phyloP scores from a whole-genome alignment of 2,113 vertebrate genomes.

The Barbus barbus region DNA sequence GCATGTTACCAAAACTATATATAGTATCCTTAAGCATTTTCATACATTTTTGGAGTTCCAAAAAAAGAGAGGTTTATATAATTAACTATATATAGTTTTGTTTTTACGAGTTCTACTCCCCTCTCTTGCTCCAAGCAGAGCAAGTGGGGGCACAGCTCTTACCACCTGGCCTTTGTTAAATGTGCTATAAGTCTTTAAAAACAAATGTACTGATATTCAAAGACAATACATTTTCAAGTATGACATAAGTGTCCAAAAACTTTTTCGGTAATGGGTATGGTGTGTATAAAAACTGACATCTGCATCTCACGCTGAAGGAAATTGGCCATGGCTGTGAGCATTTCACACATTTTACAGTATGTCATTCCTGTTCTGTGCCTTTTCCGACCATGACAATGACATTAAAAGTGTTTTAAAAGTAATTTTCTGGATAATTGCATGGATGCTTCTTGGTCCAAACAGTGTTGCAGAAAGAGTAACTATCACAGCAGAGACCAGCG shows the following conservation, averaged over 20 bases:
- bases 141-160: too few species aligned
- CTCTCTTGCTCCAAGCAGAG: too few species aligned
- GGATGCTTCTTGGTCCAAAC: not conserved
- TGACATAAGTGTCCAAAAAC: not conserved
- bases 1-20: too few species aligned
- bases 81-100: too few species aligned
- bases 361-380: not conserved
- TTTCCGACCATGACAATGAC: not conserved
- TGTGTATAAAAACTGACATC: not conserved
- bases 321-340: not conserved
- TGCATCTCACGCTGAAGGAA: not conserved
- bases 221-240: not conserved
- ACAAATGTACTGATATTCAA: not conserved
- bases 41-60: too few species aligned
- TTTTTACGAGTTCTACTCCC: too few species aligned
- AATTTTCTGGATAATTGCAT: slow-evolving; percentile 20
- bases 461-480: not conserved
- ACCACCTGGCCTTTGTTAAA: too few species aligned
- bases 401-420: not conserved
- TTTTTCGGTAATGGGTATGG: not conserved
- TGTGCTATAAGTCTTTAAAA: too few species aligned
- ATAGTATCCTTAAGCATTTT: too few species aligned
- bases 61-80: too few species aligned
- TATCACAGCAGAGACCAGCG: not conserved
- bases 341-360: not conserved